A percentile compares a stretch with the other conserved stretches of the same genome.
Conservation (phyloP, 2,888 invertebrate species). For the Synergus laeviventris region DNA sequence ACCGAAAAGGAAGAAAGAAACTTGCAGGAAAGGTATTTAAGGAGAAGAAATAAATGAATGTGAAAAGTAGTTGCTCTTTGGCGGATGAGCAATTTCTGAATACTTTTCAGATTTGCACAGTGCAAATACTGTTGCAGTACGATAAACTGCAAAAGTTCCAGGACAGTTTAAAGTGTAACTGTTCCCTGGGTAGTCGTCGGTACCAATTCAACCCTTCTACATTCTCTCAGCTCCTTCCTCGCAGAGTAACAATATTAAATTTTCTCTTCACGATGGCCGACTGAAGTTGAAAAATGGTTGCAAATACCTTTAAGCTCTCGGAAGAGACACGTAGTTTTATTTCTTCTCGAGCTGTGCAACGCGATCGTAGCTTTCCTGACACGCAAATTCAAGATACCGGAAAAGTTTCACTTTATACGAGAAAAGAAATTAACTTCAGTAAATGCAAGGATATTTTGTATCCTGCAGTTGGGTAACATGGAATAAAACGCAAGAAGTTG, state of each 20-base stretch:
- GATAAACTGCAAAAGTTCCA: constrained; percentile 52
- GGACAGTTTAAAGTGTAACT: constrained; percentile 60
- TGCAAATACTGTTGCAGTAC: constrained; percentile 20
- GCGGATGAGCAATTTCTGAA: constrained; percentile 5
- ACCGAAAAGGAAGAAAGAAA: neutral
- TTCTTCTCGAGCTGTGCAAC: constrained; percentile 8
- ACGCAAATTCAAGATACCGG: neutral
- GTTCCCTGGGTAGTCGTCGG: constrained; percentile 60
- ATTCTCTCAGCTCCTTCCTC: constrained; percentile 16
- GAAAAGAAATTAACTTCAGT: constrained; percentile 14
- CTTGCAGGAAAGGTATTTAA: neutral
- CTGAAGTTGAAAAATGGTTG: constrained; percentile 33
- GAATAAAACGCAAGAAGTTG: too few relatives aligned
- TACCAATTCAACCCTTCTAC: constrained; percentile 42
- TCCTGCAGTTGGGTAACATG: too few relatives aligned
- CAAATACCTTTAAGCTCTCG: constrained; percentile 22
- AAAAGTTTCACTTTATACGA: constrained; percentile 20
- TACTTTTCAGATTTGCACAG: constrained; percentile 25
- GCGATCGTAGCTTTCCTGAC: constrained; percentile 10
- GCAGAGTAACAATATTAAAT: constrained; percentile 31
- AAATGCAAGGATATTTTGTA: neutral
- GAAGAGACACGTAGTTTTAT: constrained; percentile 16
- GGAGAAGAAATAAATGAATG: neutral
- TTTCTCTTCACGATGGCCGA: constrained; percentile 13
- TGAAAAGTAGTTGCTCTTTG: neutral